Evolutionary conservation across 1,140 invertebrate species (phyloP).

Genomic region (Pantala flavescens): DNA sequence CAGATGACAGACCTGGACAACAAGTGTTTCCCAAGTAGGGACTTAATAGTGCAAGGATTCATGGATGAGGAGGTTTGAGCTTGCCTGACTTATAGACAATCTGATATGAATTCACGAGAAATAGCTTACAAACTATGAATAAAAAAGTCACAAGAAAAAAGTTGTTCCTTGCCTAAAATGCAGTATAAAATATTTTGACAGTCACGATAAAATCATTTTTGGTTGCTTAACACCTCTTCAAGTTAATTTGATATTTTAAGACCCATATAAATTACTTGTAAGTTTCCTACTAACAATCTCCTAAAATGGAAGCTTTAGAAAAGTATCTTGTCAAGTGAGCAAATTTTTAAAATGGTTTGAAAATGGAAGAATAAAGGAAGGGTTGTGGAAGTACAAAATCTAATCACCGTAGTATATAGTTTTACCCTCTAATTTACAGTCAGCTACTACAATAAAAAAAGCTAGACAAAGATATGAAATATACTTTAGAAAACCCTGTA

Average conservation of each 20-base stretch:
- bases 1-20: background rate
- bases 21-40: background rate
- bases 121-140: background rate
- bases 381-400: background rate
- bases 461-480: background rate
- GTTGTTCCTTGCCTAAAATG: background rate
- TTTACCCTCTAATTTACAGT: background rate
- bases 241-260: background rate
- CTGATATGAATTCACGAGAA: slow-evolving; percentile 7
- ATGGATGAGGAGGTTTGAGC: background rate
- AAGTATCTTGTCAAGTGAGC: background rate
- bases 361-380: background rate
- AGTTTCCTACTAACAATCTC: background rate
- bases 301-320: slow-evolving; percentile 6
- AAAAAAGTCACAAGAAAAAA: slow-evolving; percentile 6
- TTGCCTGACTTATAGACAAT: background rate
- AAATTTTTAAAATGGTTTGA: background rate
- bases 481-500: slow-evolving; percentile 6
- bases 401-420: background rate
- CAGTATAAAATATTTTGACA: slow-evolving; percentile 2
- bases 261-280: background rate
- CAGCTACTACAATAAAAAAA: background rate
- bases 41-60: background rate
- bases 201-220: background rate
- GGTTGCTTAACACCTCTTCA: background rate